phyloP scores from a whole-genome alignment of 2,113 vertebrate genomes.

The Syrmaticus mikado region DNA sequence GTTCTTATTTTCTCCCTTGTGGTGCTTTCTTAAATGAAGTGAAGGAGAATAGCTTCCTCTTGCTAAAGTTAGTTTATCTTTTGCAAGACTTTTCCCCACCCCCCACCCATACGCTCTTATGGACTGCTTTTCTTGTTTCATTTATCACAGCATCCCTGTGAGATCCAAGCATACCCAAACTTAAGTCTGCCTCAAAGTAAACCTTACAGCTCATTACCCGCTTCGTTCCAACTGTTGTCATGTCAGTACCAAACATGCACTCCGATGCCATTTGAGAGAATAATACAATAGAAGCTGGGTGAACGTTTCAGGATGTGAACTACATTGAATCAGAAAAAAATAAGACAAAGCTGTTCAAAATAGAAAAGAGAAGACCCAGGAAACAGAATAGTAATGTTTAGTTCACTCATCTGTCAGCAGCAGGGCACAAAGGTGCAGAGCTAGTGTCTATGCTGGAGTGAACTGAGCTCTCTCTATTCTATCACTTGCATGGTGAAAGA shows the following conservation, averaged over 20 bases:
- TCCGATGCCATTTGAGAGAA: not conserved
- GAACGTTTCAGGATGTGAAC: not conserved
- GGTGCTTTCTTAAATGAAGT: not conserved
- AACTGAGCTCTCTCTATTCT: constrained; percentile 15
- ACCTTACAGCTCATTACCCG: not conserved
- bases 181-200: not conserved
- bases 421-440: not conserved
- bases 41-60: not conserved
- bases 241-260: not conserved
- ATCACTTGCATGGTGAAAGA: not conserved
- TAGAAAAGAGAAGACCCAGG: not conserved
- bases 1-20: not conserved
- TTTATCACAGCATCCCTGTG: not conserved
- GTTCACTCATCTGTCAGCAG: not conserved
- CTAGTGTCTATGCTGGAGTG: not conserved
- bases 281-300: not conserved
- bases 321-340: not conserved
- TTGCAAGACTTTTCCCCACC: not conserved
- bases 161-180: not conserved
- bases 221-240: not conserved
- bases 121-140: not conserved
- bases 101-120: accelerated
- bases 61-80: not conserved
- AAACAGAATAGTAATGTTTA: not conserved
- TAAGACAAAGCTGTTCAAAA: not conserved